Percentiles rank a stretch among this genome's conserved stretches.
These are phyloP conservation scores for Tinea pellionella DNA, from an alignment of 2,888 invertebrate species.

Conservation along the genomic window DNA sequence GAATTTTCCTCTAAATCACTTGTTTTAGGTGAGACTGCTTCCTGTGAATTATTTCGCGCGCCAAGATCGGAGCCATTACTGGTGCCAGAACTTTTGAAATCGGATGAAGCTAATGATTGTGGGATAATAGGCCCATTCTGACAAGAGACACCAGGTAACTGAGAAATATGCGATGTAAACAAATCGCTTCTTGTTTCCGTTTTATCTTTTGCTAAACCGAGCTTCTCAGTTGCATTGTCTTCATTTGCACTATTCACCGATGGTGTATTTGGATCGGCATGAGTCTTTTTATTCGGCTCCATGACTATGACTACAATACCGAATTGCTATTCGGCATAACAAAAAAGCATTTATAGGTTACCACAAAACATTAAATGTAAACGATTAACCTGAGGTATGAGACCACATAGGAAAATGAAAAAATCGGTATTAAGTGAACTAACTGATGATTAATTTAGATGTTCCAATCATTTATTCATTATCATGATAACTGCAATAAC, in stretches of 20 bases:
- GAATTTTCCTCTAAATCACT: neutral
- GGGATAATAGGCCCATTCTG: conserved; percentile 8
- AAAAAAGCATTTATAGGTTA: conserved; percentile 37
- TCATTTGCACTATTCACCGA: neutral
- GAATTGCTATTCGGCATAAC: conserved; percentile 51
- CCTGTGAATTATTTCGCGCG: neutral
- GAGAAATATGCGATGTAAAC: neutral
- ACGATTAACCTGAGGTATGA: neutral
- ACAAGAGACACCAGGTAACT: conserved; percentile 12
- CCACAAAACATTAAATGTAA: conserved; percentile 15
- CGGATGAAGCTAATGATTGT: neutral
- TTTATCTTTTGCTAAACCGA: too few species aligned
- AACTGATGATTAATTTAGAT: neutral
- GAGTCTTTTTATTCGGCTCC: conserved; percentile 46
- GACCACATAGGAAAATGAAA: neutral
- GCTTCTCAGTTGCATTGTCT: neutral
- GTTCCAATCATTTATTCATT: neutral
- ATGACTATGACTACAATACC: conserved; percentile 47
- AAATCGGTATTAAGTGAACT: neutral
- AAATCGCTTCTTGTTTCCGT: neutral
- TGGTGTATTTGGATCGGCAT: conserved; percentile 29
- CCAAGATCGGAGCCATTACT: neutral
- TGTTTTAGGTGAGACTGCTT: neutral
- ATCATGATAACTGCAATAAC: neutral
- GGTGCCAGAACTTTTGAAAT: neutral